These are phyloP conservation scores for Hyperoplus immaculatus DNA, from an alignment of 2,797 vertebrate genomes.

Conservation along the genomic window DNA sequence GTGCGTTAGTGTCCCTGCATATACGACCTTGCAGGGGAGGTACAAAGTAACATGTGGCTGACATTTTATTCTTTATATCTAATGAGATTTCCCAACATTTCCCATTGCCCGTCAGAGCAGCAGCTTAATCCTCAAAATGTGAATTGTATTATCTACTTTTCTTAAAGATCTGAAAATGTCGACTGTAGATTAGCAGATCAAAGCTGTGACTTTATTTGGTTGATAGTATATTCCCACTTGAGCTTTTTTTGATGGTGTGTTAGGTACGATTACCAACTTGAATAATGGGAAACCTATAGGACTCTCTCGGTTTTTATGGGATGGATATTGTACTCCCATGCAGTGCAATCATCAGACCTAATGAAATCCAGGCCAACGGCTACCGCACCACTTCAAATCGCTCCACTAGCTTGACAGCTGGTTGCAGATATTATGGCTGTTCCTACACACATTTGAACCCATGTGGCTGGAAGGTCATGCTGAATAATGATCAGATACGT, in stretches of 20 bases:
- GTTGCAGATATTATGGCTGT: constrained; percentile 25
- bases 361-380: constrained; percentile 50
- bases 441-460: constrained; percentile 21
- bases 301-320: constrained; percentile 43
- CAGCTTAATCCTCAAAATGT: neutral
- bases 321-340: constrained; percentile 53
- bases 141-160: neutral
- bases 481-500: constrained; percentile 17
- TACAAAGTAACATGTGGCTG: constrained; percentile 9
- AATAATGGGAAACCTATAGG: constrained; percentile 53
- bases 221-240: constrained; percentile 40
- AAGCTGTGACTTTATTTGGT: constrained; percentile 44
- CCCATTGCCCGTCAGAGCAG: constrained; percentile 8
- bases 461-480: constrained; percentile 11
- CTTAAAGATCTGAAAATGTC: neutral
- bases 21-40: constrained; percentile 8
- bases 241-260: constrained; percentile 32
- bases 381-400: constrained; percentile 27
- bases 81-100: neutral
- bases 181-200: constrained; percentile 29
- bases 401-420: constrained; percentile 44
- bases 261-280: constrained; percentile 49
- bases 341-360: constrained; percentile 52
- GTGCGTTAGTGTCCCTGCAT: neutral
- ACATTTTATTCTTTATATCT: neutral